Evolutionary conservation across 1,140 invertebrate genomes (phyloP), one percentile per base, ranked within the genome.

Genomic region (Nymphalis io): DNA sequence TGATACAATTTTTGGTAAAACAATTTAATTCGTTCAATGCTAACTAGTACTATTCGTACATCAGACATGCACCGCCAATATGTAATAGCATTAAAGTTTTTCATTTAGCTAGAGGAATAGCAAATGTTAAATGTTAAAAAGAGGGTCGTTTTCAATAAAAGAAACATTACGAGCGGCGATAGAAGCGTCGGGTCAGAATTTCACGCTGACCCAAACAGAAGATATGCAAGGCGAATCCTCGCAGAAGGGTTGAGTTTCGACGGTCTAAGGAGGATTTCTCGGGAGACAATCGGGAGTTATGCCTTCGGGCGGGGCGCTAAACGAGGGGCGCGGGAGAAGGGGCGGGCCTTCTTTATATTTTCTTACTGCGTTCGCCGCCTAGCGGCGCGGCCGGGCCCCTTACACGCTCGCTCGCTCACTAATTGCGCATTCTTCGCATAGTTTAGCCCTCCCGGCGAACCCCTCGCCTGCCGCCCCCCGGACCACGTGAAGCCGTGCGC

Each of bases 371-470:
- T 92, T 88, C 89, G 88, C 88, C 89, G 88, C 80, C 85, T 87
- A 81, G 87, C 83, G 81, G 82, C 88, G 83, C 87, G 87, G 84
- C 87, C 85, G 89, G 90, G 85, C 89, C 84, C 87, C 88, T 83
- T 85, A 86, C 81, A 87, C 89, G 83, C 87, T 92, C 93, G 93
- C 92, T 94, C 94, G 94, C 93, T 95, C 95, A 95, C 95, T 96
- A 96, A 96, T 96, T 96, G 95, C 95, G 95, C 95, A 96, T 96
- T 96, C 95, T 95, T 96, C 94, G 95, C 95, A 96, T 96, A 95
- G 95, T 96, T 96, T 95, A 95, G 93, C 93, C 93, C 93, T 93
- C 92, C 89, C 88, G 85, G 82, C 85, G 82, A 78, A 86, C 85
- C 84, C 84, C 82, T 81, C 83, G 79, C 83, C 83, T 79, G 78